Base-by-base conservation (phyloP, 2,888 invertebrate genomes). In the Carpatolechia fugitivella region DNA sequence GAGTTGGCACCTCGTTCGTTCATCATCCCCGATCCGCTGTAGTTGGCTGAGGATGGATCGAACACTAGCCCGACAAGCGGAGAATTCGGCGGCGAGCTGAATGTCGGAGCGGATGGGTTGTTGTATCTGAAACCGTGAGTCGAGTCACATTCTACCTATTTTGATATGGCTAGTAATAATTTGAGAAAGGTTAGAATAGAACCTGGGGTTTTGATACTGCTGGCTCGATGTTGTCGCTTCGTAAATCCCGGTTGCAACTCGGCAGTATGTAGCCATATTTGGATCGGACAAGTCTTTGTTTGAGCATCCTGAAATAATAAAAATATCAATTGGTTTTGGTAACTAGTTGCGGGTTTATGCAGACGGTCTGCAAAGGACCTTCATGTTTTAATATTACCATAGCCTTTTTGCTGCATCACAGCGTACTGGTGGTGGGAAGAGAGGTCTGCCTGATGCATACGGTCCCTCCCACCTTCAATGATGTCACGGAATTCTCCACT, bases 21-120 rank as follows among this genome's bases (percentile, higher is more conserved):
- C 60, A 85, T 78, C 70, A 79, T 76, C 38, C 76, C 78, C 31
- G 80, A 66, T 13, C 84, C 78, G 55, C 74, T 77, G 64, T 83
- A 88, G 70, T 80, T 85, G 3, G 82, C 72, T 20, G 85, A 84
- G 49, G 85, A 79, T n/a, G 87, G 82, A 62, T 88, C 86, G 64
- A 87, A 90, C 41, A 88, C 78, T 46, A 89, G 68, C 35, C 90
- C 89, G 46, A 88, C 83, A 38, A 89, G 73, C 7, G 90, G 90
- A 8, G 90, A 90, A 70, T 86, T 82, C 3, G 90, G 90, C 11
- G 89, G 90, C 35, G 90, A 89, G 66, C 88, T 85, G 69, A 90
- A 90, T 18, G 85, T 83, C 16, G 89, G 88, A 41, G 79, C 81
- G 60, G 84, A 77, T 30, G 83, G 68, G 65, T 83, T 84, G 70